These are phyloP conservation scores for Lepetodrilus schrolli DNA, from an alignment of 2,888 invertebrate genomes.

Conservation along the genomic window DNA sequence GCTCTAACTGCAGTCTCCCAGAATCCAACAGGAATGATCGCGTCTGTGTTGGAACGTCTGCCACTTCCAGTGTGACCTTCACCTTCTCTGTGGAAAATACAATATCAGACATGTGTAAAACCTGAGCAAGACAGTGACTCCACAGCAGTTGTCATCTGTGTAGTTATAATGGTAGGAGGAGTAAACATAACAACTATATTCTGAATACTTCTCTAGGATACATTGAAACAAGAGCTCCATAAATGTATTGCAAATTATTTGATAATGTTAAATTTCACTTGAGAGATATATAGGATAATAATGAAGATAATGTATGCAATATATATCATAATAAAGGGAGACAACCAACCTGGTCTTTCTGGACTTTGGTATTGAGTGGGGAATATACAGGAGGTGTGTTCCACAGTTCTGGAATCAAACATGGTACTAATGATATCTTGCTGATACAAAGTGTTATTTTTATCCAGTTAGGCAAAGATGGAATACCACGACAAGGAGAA, in stretches of 20 bases:
- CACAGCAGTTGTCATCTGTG: background rate
- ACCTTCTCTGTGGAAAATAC: conserved; percentile 52
- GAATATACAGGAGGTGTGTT: conserved; percentile 60
- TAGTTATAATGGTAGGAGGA: background rate
- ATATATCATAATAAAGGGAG: too few species aligned
- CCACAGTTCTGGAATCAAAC: conserved; percentile 55
- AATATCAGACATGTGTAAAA: background rate
- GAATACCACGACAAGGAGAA: too few species aligned
- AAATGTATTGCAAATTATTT: too few species aligned
- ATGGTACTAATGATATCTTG: too few species aligned
- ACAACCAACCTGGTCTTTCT: conserved; percentile 59
- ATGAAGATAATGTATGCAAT: too few species aligned
- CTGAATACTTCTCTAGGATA: too few species aligned
- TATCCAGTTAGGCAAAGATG: too few species aligned
- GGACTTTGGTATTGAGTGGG: conserved; percentile 59
- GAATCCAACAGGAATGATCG: conserved; percentile 69
- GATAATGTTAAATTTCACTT: too few species aligned
- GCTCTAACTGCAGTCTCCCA: conserved; percentile 65
- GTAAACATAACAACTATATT: too few species aligned
- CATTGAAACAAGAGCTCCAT: too few species aligned
- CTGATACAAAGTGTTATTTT: too few species aligned
- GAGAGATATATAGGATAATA: too few species aligned
- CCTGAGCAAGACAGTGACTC: background rate
- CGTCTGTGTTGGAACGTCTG: conserved; percentile 47
- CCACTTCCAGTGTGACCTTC: conserved; percentile 49